Conservation (phyloP, 2,113 vertebrate species). For the Piaya cayana region DNA sequence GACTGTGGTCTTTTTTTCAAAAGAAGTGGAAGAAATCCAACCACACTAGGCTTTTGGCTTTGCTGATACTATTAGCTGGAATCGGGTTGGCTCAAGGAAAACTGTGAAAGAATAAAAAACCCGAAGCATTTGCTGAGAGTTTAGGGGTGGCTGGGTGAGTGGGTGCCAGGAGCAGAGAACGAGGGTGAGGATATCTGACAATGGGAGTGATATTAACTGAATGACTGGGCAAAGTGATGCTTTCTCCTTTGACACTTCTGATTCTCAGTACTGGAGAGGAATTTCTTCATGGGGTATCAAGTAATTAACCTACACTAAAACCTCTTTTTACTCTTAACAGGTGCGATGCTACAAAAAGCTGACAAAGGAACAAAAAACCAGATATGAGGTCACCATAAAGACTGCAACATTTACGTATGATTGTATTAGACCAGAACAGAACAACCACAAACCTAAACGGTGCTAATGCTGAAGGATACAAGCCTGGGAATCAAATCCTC, state of each 20-base stretch:
- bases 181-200: background rate
- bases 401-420: background rate
- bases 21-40: conserved; percentile 24
- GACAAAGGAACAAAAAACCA: background rate
- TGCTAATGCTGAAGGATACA: background rate
- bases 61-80: background rate
- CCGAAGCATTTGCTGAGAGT: background rate
- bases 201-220: background rate
- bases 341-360: background rate
- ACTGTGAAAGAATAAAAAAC: background rate
- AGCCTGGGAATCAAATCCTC: background rate
- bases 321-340: background rate
- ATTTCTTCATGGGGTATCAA: background rate
- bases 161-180: background rate
- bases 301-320: conserved; percentile 1
- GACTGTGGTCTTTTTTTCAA: background rate
- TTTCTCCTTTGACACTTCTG: background rate
- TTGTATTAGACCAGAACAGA: background rate
- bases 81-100: conserved; percentile 7
- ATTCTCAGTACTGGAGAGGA: background rate
- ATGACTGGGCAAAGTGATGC: background rate
- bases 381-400: background rate
- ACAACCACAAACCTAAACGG: background rate
- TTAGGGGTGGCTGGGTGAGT: background rate
- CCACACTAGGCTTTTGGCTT: conserved; percentile 21